Conservation (phyloP, 2,888 invertebrate genomes). For the Bellardia pandia region DNA sequence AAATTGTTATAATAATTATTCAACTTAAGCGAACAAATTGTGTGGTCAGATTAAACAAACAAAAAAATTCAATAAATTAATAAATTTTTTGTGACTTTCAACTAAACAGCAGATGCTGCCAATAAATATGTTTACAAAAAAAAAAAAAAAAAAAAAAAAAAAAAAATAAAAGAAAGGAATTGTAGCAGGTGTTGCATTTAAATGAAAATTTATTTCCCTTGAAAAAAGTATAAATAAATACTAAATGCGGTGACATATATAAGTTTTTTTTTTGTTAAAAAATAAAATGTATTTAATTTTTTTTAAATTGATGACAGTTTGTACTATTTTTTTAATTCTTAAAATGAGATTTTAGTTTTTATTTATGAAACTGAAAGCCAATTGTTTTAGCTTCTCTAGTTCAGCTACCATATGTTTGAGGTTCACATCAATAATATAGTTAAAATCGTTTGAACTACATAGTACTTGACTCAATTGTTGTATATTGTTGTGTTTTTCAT, state of each 20-base stretch:
- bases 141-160: not conserved
- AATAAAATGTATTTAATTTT: too few relatives aligned
- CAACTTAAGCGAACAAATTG: conserved; percentile 62
- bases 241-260: not conserved
- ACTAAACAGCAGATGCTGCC: conserved; percentile 64
- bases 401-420: too few relatives aligned
- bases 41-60: conserved; percentile 61
- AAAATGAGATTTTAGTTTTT: not conserved
- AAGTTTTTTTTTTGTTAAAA: too few relatives aligned
- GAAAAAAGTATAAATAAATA: not conserved
- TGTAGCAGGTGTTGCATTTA: conserved; percentile 61
- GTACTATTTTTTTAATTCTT: too few relatives aligned
- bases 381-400: not conserved
- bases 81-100: not conserved
- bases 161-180: conserved; percentile 10
- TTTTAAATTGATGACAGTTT: too few relatives aligned
- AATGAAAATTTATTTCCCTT: conserved; percentile 66
- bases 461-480: conserved; percentile 37
- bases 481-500: conserved; percentile 78
- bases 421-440: not conserved
- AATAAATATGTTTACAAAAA: not conserved
- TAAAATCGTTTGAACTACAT: not conserved
- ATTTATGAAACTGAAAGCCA: not conserved
- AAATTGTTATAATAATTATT: conserved; percentile 64
- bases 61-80: conserved; percentile 55